Percentiles rank a stretch among this genome's conserved stretches.
Conservation (phyloP, 1,140 invertebrate species). For the Leptinotarsa undecemlineata region DNA sequence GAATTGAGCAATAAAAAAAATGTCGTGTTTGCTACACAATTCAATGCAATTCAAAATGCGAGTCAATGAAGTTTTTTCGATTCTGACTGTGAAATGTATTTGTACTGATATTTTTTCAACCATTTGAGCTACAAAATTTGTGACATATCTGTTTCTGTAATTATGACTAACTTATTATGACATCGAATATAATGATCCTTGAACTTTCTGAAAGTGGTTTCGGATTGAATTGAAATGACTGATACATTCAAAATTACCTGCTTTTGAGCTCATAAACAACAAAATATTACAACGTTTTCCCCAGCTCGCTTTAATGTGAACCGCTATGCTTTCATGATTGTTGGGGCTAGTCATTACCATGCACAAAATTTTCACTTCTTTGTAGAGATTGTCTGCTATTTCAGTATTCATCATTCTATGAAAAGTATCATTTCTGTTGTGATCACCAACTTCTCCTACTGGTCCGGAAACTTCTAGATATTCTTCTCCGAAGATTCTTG, state of each 20-base stretch:
- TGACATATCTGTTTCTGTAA: no score
- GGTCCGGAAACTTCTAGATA: slow-evolving; percentile 60
- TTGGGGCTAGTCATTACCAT: slow-evolving; percentile 93
- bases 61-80: no score
- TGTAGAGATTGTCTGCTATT: slow-evolving; percentile 72
- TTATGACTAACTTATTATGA: no score
- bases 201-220: no score
- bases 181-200: no score
- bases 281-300: slow-evolving; percentile 89
- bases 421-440: slow-evolving; percentile 41
- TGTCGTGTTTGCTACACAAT: no score
- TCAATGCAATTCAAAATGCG: no score
- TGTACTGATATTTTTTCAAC: no score
- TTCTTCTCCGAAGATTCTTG: slow-evolving; percentile 48
- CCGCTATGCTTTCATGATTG: slow-evolving; percentile 87
- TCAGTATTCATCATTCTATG: slow-evolving; percentile 63
- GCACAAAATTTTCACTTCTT: slow-evolving; percentile 82
- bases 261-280: slow-evolving; percentile 83
- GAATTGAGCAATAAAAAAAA: no score
- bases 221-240: no score
- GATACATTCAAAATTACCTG: slow-evolving; percentile 51
- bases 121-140: no score
- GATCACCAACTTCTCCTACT: slow-evolving; percentile 53
- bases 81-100: no score
- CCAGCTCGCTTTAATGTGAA: slow-evolving; percentile 94